Base-by-base conservation (phyloP, 2,797 vertebrate species). In the Enteromius thamalakanensis region DNA sequence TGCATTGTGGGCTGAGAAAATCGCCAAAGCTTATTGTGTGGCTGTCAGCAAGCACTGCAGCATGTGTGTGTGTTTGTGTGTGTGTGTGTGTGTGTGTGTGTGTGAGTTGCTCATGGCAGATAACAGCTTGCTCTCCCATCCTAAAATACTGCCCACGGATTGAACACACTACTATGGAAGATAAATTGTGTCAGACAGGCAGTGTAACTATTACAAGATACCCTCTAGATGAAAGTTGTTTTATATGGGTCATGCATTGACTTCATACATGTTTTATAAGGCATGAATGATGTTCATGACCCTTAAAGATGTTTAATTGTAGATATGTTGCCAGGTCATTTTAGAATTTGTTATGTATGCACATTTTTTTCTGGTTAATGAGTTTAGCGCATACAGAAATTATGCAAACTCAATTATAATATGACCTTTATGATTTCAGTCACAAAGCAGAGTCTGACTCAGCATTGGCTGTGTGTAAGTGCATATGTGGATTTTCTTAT, bases 1-100 rank as follows among this genome's bases (percentile, higher is more conserved):
- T 64, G 29, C 79, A 64, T 19, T 64, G 79, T 74, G 55, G 58
- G 58, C 55, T 17, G 69, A 64, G 19, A 81, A 81, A 60, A 71
- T 81, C 4, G 8, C 53, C 19, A 47, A 62, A 71, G 55, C 26
- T 81, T 11, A 71, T 60, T 71, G 40, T 71, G 26, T 70, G 6
- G 32, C 45, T 64, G 29, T 81, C 45, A 74, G 42, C 45, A 37
- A 37, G 60, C 53, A 42, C 65, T 62, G 12, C 4, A 23, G 80
- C n/a, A 19, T 47, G 42, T 45, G 42, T 45, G 29, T 29, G n/a
- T n/a, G n/a, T n/a, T n/a, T n/a, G n/a, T n/a, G n/a, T n/a, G n/a
- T n/a, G n/a, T n/a, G 29, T 32, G 29, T 32, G 29, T 32, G 40
- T 42, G 40, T 42, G 37, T 21, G 3, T 45, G 72, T 45, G 26